Conservation (phyloP, 2,888 invertebrate genomes). For the Cerastis leucographa region DNA sequence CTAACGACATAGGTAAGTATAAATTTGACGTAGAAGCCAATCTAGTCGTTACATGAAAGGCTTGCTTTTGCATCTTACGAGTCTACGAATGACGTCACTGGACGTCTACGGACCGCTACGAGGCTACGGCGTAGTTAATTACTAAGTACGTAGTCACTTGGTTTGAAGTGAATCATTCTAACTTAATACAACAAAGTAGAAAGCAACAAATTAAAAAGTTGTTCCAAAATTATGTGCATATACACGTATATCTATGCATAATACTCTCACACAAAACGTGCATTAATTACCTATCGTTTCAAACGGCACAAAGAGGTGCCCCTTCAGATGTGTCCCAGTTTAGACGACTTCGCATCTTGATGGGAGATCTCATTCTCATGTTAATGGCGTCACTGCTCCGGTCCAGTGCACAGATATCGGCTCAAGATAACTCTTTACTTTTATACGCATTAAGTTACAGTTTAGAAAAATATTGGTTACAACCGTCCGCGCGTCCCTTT, state of each 20-base stretch:
- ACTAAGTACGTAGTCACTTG: not conserved
- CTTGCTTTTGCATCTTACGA: not conserved
- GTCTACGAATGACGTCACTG: conserved; percentile 4
- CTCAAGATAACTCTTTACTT: conserved; percentile 46
- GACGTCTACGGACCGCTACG: conserved; percentile 7
- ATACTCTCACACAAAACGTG: conserved; percentile 32
- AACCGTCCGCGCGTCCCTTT: not conserved
- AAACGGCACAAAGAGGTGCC: conserved; percentile 28
- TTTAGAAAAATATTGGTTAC: conserved; percentile 58
- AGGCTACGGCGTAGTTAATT: conserved; percentile 14
- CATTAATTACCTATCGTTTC: conserved; percentile 20
- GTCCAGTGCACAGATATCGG: conserved; percentile 47
- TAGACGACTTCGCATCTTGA: conserved; percentile 49
- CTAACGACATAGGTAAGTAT: not conserved
- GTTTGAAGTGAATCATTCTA: not conserved
- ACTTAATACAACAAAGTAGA: not conserved
- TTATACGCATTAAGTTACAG: conserved; percentile 52
- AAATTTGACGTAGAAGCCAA: not conserved
- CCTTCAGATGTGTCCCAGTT: conserved; percentile 32
- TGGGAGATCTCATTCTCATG: conserved; percentile 57
- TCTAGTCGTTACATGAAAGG: not conserved
- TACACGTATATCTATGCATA: not conserved
- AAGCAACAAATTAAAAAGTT: conserved; percentile 4
- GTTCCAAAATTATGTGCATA: conserved; percentile 3
- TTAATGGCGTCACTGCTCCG: conserved; percentile 46